Base-by-base conservation (phyloP, 2,113 vertebrate species). In the Pandion haliaetus region DNA sequence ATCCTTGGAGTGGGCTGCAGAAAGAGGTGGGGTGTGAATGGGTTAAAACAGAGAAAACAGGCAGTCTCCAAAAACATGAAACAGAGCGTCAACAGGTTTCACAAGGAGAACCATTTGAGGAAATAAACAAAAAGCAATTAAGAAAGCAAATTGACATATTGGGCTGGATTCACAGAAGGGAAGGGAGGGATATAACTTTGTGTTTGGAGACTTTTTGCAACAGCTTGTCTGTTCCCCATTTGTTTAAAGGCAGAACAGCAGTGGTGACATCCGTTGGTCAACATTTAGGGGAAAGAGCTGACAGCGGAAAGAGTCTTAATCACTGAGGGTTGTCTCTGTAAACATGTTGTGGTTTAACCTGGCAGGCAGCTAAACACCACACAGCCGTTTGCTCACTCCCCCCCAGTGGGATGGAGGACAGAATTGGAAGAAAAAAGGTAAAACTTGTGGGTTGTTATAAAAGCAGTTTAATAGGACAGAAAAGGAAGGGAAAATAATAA, bases 111-210 rank as follows among this genome's bases (percentile, higher is more conserved):
- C 5, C 11, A 36, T 83, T 45, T 71, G 92, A 69, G 32, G 94
- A 97, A 93, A 82, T 88, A 97, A 98, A 95, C 81, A 95, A 93
- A 97, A 97, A 96, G 92, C 82, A 97, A 97, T 97, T 96, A 97
- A 96, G 91, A 88, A 93, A 97, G 90, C 80, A 98, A 98, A 97
- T 94, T 97, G 93, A 94, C 93, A 84, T 65, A 95, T 92, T 94
- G 57, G 55, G 57, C 85, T 94, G 91, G 89, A 94, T 84, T 96
- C 81, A 93, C 82, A 93, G 76, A 95, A 91, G 87, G 96, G 86
- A 95, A 91, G 77, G 93, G 88, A 92, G 74, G 71, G 92, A 74
- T 81, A 90, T 92, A 97, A 90, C 93, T 95, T 94, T 73, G 77
- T 95, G 69, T 97, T 86, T 93, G 86, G 89, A 94, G 88, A 95